Conservation (phyloP, 2,797 vertebrate species). For the Tauraco hartlaubi region DNA sequence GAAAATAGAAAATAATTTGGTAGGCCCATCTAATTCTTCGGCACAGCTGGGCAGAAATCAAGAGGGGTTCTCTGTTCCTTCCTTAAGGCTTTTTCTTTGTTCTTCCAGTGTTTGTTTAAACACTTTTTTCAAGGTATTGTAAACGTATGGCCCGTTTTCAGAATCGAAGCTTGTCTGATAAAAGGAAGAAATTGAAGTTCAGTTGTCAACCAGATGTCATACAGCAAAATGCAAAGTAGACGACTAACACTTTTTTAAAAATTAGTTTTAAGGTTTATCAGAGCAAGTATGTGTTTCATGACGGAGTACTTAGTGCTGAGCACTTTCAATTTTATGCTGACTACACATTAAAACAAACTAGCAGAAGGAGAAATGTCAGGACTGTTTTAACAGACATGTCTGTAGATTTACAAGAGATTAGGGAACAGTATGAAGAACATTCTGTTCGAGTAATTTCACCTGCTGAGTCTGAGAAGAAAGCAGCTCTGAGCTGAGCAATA, state of each 20-base stretch:
- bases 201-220: not conserved
- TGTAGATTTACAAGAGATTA: not conserved
- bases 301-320: not conserved
- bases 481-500: not conserved
- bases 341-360: not conserved
- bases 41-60: slow-evolving; percentile 32
- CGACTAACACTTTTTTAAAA: not conserved
- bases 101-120: slow-evolving; percentile 87
- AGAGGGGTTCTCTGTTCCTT: slow-evolving; percentile 67
- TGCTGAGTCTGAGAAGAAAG: not conserved
- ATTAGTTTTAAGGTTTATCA: not conserved
- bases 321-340: not conserved
- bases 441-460: not conserved
- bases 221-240: not conserved
- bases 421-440: not conserved
- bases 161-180: slow-evolving; percentile 84
- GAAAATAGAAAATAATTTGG: slow-evolving; percentile 3
- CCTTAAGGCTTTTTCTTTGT: slow-evolving; percentile 80
- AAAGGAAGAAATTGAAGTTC: slow-evolving; percentile 50
- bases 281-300: not conserved
- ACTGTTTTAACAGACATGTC: not conserved
- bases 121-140: slow-evolving; percentile 86
- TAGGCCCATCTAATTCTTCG: not conserved
- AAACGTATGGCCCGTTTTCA: slow-evolving; percentile 82
- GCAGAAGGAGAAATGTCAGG: not conserved